Conservation (phyloP, 2,888 invertebrate genomes). For the Leptopilina myrica region DNA sequence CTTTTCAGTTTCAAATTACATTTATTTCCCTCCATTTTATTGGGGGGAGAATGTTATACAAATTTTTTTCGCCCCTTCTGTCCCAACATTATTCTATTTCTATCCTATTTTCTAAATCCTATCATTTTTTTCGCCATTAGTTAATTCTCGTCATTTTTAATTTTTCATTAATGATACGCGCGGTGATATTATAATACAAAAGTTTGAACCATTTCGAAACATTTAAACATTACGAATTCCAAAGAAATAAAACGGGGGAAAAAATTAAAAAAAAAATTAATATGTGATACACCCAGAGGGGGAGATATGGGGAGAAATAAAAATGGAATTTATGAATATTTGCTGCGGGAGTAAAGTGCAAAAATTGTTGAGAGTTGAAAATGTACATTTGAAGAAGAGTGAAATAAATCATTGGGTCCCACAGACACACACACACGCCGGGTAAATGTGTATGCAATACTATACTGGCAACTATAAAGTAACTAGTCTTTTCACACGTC, state of each 20-base stretch:
- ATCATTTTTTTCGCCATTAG: too few relatives aligned
- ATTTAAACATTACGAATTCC: too few relatives aligned
- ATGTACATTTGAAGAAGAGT: slow-evolving; percentile 10
- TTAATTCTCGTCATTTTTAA: too few relatives aligned
- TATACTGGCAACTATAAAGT: slow-evolving; percentile 16
- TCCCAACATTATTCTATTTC: too few relatives aligned
- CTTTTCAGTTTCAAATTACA: neutral
- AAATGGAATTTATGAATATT: neutral
- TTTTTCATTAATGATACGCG: too few relatives aligned
- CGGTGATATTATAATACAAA: neutral
- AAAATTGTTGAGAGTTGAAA: neutral
- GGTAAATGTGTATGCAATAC: neutral
- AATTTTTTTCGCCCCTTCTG: too few relatives aligned
- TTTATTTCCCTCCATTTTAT: neutral
- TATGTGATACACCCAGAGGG: neutral
- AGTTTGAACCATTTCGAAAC: too few relatives aligned
- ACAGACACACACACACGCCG: neutral
- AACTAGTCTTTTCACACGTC: slow-evolving; percentile 34
- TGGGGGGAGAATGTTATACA: too few relatives aligned
- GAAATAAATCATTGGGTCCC: slow-evolving; percentile 23
- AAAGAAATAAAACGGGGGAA: too few relatives aligned
- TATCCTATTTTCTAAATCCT: too few relatives aligned
- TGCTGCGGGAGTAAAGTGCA: neutral
- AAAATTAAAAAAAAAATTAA: too few relatives aligned
- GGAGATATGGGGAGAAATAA: neutral